phyloP scores from a whole-genome alignment of 2,797 vertebrate species.

The Chelon auratus region DNA sequence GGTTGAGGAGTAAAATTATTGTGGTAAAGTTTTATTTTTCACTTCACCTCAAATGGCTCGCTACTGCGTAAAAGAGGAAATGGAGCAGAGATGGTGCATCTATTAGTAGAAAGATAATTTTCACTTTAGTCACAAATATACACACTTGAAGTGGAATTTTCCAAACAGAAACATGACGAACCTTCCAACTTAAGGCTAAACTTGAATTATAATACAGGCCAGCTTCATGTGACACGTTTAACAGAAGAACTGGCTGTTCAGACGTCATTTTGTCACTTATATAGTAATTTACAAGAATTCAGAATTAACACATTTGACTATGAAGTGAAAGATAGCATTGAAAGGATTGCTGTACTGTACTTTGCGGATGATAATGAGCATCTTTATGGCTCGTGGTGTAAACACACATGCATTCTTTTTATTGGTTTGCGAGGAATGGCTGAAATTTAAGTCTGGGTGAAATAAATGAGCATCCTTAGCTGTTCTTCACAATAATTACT shows the following conservation, averaged over 20 bases:
- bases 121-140: background rate
- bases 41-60: background rate
- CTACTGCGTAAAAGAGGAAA: background rate
- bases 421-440: background rate
- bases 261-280: background rate
- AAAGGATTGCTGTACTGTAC: background rate
- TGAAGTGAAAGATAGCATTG: background rate
- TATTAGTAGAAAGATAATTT: background rate
- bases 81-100: background rate
- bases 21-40: background rate
- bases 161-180: background rate
- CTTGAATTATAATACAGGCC: background rate
- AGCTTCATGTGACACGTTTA: background rate
- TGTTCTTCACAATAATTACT: background rate
- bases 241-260: background rate
- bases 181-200: background rate
- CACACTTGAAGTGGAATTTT: background rate
- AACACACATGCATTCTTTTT: background rate
- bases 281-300: background rate
- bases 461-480: background rate
- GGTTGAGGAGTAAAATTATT: conserved; percentile 5
- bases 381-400: background rate
- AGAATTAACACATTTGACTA: background rate
- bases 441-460: background rate
- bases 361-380: background rate